Percentiles rank a stretch among this genome's conserved stretches.
Evolutionary conservation across 2,888 invertebrate species (phyloP).

Genomic region (Euzetes globulus): DNA sequence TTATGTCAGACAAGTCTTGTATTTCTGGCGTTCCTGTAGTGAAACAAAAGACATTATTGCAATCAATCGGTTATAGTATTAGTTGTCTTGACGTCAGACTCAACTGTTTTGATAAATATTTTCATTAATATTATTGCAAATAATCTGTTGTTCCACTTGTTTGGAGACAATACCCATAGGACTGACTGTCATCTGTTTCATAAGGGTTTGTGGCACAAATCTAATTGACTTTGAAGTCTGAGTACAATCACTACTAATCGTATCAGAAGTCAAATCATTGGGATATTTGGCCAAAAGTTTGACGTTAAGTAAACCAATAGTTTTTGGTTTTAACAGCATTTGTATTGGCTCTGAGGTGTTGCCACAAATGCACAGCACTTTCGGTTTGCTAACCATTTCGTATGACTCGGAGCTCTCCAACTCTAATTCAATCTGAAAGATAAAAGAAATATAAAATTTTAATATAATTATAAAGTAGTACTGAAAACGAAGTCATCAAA

Average conservation of each 20-base stretch:
- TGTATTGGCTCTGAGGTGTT: background rate
- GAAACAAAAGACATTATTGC: background rate
- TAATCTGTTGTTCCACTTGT: background rate
- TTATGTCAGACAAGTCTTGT: slow-evolving; percentile 5
- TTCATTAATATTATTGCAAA: slow-evolving; percentile 15
- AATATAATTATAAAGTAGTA: too few relatives aligned
- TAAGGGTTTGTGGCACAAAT: background rate
- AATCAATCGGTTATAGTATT: background rate
- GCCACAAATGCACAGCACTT: background rate
- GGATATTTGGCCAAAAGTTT: slow-evolving; percentile 12
- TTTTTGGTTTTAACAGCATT: background rate
- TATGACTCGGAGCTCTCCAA: background rate
- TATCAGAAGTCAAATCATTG: background rate
- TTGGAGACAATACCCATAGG: background rate
- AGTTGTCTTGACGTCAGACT: background rate
- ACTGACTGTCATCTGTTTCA: background rate
- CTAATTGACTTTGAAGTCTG: background rate
- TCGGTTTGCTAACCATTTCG: background rate
- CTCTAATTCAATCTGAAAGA: slow-evolving; percentile 1
- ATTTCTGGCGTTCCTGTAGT: background rate
- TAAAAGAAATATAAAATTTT: background rate
- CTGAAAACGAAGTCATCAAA: too few relatives aligned
- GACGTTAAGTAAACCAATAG: background rate
- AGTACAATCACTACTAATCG: background rate
- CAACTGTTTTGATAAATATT: background rate